These are phyloP conservation scores for Phaenicophaeus curvirostris DNA, from an alignment of 2,797 vertebrate genomes.

Conservation along the genomic window DNA sequence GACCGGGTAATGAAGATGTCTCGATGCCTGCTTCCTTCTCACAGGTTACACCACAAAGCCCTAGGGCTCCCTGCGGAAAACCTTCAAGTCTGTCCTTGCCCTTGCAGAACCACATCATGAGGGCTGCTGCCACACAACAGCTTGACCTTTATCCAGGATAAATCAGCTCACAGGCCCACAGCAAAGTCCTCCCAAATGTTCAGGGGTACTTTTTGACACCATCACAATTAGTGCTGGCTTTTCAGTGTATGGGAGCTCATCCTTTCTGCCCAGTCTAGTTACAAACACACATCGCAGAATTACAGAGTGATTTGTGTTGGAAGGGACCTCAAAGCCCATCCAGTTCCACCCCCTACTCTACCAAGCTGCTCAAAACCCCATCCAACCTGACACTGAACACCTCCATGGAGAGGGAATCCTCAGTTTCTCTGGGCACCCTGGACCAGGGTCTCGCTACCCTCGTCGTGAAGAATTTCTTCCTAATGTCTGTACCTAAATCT, in stretches of 20 bases:
- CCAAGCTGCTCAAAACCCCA: too few species aligned
- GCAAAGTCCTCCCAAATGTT: background rate
- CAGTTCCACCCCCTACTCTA: too few species aligned
- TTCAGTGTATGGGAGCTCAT: background rate
- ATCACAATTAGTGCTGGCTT: background rate
- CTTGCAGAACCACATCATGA: background rate
- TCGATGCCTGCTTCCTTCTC: background rate
- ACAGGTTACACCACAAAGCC: background rate
- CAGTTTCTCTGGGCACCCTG: too few species aligned
- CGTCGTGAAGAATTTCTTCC: too few species aligned
- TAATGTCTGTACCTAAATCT: too few species aligned
- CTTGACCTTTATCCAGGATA: fast-evolving
- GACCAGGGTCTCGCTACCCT: too few species aligned
- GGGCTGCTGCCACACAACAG: fast-evolving
- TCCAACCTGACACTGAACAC: too few species aligned
- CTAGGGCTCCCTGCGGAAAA: background rate
- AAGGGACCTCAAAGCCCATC: too few species aligned
- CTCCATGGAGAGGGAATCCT: too few species aligned
- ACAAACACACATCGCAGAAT: too few species aligned
- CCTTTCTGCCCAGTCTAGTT: background rate
- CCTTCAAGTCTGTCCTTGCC: background rate
- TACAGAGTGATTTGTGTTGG: too few species aligned
- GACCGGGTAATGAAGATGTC: background rate
- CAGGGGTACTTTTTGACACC: fast-evolving
- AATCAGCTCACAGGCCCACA: background rate